Base-by-base conservation (phyloP, 2,888 invertebrate genomes). In the Dysmachus trigonus region DNA sequence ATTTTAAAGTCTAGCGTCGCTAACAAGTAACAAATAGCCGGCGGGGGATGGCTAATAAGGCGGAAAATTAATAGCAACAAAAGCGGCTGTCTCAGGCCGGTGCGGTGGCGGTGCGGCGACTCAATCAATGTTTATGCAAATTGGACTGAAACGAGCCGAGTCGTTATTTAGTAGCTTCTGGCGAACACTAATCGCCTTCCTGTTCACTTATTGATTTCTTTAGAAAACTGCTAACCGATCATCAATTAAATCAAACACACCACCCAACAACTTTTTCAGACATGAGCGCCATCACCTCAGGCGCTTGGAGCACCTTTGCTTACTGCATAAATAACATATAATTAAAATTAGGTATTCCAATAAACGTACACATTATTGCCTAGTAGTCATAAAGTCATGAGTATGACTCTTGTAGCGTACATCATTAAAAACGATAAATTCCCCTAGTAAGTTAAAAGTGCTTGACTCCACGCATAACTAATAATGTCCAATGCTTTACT, bases 41-140 rank as follows among this genome's bases (percentile, higher is more conserved):
- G 62, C 81, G 81, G 81, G 81, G 62, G 77, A 53, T 81, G 51
- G 53, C 53, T 81, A 81, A 53, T 81, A 62, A 81, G 81, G 15
- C 81, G 81, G 51, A 81, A 81, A 81, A n/a, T 31, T 81, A 81
- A 81, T 81, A 33, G 81, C 51, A 62, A n/a, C 33, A n/a, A 18
- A 77, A 31, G 33, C 81, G 81, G 18, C 51, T 30, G 31, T 2
- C 31, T 51, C 79, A 31, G 51, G 10, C 15, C 7, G 71, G 4
- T 5, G 71, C n/a, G 31, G 71, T 13, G 1, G 71, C n/a, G 31
- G 73, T 15, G 51, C 81, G 53, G 81, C 81, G 33, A 22, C 53
- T 53, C 53, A 33, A 62, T 81, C 10, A 41, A 62, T 81, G 62
- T 81, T 33, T 81, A 81, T 81, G 81, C 81, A 81, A 81, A 81